These are phyloP conservation scores for Dasypolia templi DNA, from an alignment of 2,888 invertebrate genomes.

Conservation along the genomic window DNA sequence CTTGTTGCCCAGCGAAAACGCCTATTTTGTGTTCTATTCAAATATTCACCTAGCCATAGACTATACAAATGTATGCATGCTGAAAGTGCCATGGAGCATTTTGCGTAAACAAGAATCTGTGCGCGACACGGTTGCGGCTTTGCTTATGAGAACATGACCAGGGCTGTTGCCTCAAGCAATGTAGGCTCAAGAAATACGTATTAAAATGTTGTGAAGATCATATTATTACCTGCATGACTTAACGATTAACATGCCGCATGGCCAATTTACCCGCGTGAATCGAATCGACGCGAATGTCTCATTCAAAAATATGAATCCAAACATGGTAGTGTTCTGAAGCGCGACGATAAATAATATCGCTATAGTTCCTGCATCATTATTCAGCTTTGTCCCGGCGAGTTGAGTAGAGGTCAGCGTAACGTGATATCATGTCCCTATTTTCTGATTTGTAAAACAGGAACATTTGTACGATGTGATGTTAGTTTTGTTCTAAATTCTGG, in stretches of 20 bases:
- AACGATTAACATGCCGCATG: constrained; percentile 39
- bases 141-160: constrained; percentile 51
- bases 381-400: constrained; percentile 43
- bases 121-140: constrained; percentile 41
- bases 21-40: constrained; percentile 3
- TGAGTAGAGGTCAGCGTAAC: constrained; percentile 57
- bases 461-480: constrained; percentile 28
- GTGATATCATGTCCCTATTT: constrained; percentile 49
- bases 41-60: constrained; percentile 10
- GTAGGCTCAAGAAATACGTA: constrained; percentile 4
- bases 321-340: constrained; percentile 39
- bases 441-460: constrained; percentile 46
- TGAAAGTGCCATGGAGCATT: constrained; percentile 25
- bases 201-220: constrained; percentile 19
- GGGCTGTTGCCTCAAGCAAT: constrained; percentile 8
- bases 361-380: constrained; percentile 50
- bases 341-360: constrained; percentile 33
- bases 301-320: constrained; percentile 38
- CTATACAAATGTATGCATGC: constrained; percentile 11
- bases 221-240: constrained; percentile 16
- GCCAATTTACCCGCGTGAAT: constrained; percentile 36
- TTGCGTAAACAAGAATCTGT: constrained; percentile 15
- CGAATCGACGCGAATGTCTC: constrained; percentile 32
- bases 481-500: constrained; percentile 25
- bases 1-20: neutral